Percentiles rank a stretch among this genome's conserved stretches.
Evolutionary conservation across 2,113 vertebrate genomes (phyloP).

Genomic region (Nestor notabilis): DNA sequence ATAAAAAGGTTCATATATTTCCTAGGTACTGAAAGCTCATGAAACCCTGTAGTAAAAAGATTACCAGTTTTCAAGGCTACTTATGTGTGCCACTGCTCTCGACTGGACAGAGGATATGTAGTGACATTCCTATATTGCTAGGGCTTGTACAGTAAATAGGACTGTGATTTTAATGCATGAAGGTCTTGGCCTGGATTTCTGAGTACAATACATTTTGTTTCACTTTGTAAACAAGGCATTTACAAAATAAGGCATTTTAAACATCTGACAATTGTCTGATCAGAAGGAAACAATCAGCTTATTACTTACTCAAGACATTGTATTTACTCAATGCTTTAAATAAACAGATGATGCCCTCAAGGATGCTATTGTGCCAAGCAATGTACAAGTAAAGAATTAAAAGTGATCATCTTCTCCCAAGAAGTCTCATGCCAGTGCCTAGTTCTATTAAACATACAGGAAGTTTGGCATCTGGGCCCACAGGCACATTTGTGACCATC

Average conservation of each 20-base stretch:
- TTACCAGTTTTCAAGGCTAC: neutral
- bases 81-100: neutral
- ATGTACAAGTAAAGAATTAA: neutral
- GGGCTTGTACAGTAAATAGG: neutral
- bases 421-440: neutral
- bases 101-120: neutral
- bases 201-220: neutral
- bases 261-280: neutral
- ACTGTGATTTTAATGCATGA: neutral
- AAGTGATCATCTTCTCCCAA: neutral
- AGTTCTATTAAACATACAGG: neutral
- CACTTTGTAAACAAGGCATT: neutral
- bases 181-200: neutral
- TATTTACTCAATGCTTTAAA: neutral
- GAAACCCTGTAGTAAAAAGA: neutral
- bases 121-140: neutral
- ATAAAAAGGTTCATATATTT: neutral
- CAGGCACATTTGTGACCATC: neutral
- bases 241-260: neutral
- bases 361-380: neutral
- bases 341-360: neutral
- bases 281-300: neutral
- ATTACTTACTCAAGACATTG: neutral
- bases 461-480: neutral
- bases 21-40: neutral